Conservation (phyloP, 2,888 invertebrate genomes). For the Argynnis bischoffii region DNA sequence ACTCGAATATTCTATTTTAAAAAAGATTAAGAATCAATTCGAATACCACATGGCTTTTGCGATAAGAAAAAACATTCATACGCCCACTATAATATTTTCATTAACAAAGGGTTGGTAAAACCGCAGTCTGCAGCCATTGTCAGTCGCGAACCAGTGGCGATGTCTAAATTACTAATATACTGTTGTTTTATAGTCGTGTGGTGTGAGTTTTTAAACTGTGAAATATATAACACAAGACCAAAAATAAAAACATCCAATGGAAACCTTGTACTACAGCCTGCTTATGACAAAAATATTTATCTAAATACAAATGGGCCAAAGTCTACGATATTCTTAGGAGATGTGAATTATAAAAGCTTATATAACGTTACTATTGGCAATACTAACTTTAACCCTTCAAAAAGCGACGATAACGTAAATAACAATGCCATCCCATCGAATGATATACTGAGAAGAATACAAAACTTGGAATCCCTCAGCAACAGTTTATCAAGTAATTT, state of each 20-base stretch:
- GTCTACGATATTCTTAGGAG: slow-evolving; percentile 85
- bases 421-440: slow-evolving; percentile 46
- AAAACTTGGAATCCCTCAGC: slow-evolving; percentile 54
- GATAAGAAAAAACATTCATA: neutral
- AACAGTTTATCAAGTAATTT: slow-evolving; percentile 42
- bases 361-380: slow-evolving; percentile 51
- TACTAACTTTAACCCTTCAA: slow-evolving; percentile 11
- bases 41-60: slow-evolving; percentile 13
- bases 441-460: slow-evolving; percentile 55
- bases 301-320: slow-evolving; percentile 87
- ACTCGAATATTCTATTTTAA: too few relatives aligned
- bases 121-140: slow-evolving; percentile 23
- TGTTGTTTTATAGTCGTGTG: slow-evolving; percentile 50
- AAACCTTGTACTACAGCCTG: slow-evolving; percentile 90
- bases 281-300: slow-evolving; percentile 89
- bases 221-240: slow-evolving; percentile 84
- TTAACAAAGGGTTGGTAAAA: slow-evolving; percentile 4
- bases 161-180: slow-evolving; percentile 52
- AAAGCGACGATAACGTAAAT: slow-evolving; percentile 36
- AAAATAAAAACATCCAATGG: slow-evolving; percentile 85
- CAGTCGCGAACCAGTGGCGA: slow-evolving; percentile 46
- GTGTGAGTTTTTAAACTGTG: slow-evolving; percentile 55
- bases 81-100: slow-evolving; percentile 22
- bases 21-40: too few relatives aligned
- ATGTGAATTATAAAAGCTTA: slow-evolving; percentile 83